Conservation (phyloP, 2,113 vertebrate genomes). For the Cichladusa arquata region DNA sequence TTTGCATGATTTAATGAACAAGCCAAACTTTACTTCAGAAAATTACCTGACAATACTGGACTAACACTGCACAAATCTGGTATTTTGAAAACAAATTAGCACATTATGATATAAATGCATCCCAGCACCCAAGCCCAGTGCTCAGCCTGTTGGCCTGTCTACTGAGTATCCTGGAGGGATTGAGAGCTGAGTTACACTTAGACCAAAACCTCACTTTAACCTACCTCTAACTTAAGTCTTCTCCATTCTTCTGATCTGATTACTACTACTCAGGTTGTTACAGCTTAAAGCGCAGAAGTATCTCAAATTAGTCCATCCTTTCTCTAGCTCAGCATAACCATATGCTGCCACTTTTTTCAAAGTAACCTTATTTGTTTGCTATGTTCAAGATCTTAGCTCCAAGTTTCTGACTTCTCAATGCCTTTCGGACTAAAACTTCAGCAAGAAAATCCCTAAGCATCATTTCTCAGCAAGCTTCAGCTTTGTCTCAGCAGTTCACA, state of each 20-base stretch:
- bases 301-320: not conserved
- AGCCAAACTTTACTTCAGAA: not conserved
- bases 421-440: not conserved
- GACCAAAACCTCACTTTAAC: not conserved
- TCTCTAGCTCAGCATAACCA: not conserved
- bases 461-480: not conserved
- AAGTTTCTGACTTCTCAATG: not conserved
- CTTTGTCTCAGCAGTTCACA: not conserved
- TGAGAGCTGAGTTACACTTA: not conserved
- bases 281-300: not conserved
- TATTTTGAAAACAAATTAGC: not conserved
- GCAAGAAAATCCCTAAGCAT: not conserved
- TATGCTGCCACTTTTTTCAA: not conserved
- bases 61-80: rapidly evolving
- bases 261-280: not conserved
- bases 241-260: not conserved
- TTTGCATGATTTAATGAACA: not conserved
- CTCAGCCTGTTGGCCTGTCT: not conserved
- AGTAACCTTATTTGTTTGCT: not conserved
- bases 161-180: not conserved
- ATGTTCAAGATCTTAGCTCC: not conserved
- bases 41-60: not conserved
- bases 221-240: not conserved
- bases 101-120: not conserved
- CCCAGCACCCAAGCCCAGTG: not conserved